Conservation (phyloP, 2,888 invertebrate genomes). For the Dyspetes luteomarginatus region DNA sequence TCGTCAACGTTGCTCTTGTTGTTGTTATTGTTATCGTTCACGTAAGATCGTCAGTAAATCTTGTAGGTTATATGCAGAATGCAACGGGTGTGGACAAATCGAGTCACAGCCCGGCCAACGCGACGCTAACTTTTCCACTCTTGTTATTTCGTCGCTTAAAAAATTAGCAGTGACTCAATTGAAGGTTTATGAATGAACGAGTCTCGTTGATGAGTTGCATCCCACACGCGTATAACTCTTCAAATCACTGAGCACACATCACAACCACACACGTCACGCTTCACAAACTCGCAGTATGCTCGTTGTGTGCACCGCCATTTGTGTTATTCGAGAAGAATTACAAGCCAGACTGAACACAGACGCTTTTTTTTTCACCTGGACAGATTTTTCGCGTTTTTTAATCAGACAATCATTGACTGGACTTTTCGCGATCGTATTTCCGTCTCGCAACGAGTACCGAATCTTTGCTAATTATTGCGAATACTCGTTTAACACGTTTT, state of each 20-base stretch:
- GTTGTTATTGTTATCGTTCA: background rate
- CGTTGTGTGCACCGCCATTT: background rate
- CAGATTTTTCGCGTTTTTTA: background rate
- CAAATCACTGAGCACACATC: slow-evolving; percentile 41
- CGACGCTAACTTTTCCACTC: slow-evolving; percentile 2
- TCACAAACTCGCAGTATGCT: background rate
- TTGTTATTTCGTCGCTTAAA: slow-evolving; percentile 18
- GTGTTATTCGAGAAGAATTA: background rate
- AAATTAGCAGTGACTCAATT: slow-evolving; percentile 41
- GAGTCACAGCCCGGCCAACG: background rate
- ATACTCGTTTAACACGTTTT: background rate
- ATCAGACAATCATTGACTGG: background rate
- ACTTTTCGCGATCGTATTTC: background rate
- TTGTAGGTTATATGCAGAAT: background rate
- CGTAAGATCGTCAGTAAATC: too few relatives aligned
- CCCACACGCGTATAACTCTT: slow-evolving; percentile 49
- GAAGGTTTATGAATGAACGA: too few relatives aligned
- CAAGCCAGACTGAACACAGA: background rate
- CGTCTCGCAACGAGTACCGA: too few relatives aligned
- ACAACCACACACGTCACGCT: slow-evolving; percentile 56
- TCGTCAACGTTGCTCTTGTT: background rate
- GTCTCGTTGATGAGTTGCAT: slow-evolving; percentile 46
- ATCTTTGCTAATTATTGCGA: background rate
- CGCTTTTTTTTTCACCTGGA: background rate
- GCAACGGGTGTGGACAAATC: slow-evolving; percentile 20